Conservation (phyloP, 1,140 invertebrate species). For the Drosophila persimilis region DNA sequence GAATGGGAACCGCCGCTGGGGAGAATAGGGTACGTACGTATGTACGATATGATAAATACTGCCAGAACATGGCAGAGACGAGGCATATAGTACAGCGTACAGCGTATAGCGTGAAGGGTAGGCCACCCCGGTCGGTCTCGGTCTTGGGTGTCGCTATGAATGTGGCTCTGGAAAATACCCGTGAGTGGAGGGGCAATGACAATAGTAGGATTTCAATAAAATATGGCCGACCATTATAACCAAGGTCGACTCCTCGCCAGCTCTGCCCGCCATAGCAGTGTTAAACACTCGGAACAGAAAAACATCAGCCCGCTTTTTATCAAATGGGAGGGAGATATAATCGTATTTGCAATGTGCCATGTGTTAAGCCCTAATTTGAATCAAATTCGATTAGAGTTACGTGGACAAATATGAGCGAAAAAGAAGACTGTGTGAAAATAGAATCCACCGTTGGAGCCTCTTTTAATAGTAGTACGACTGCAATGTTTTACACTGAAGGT, state of each 20-base stretch:
- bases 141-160: conserved; percentile 7
- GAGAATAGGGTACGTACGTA: conserved; percentile 22
- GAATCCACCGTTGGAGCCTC: too few relatives aligned
- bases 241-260: conserved; percentile 21
- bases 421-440: too few relatives aligned
- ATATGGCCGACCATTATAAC: conserved; percentile 75
- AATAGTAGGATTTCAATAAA: conserved; percentile 62
- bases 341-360: too few relatives aligned
- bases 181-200: conserved; percentile 32
- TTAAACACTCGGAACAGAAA: too few relatives aligned
- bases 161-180: conserved; percentile 8
- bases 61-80: too few relatives aligned
- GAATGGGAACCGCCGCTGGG: conserved; percentile 30
- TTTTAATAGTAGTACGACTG: too few relatives aligned
- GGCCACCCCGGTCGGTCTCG: conserved; percentile 35
- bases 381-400: too few relatives aligned
- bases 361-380: too few relatives aligned
- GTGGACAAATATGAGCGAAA: too few relatives aligned
- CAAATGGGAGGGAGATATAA: too few relatives aligned
- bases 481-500: conserved; percentile 2
- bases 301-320: too few relatives aligned
- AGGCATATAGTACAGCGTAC: too few relatives aligned
- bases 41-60: conserved; percentile 19
- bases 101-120: conserved; percentile 11
- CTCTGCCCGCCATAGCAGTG: neutral